phyloP scores from a whole-genome alignment of 2,797 vertebrate genomes.

The Alectoris magna region DNA sequence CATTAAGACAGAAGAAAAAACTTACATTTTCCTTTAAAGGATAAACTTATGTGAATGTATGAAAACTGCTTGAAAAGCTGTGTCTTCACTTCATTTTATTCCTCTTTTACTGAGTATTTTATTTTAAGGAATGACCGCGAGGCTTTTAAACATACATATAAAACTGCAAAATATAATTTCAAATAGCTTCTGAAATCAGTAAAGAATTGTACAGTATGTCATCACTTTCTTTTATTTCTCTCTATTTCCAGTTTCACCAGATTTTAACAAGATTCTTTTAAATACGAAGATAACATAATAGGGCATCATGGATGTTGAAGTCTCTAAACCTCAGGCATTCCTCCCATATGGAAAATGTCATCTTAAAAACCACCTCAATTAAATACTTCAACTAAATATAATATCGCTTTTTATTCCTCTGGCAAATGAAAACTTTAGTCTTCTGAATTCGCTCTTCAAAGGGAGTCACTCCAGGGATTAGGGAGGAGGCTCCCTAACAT shows the following conservation, averaged over 20 bases:
- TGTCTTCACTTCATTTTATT: not conserved
- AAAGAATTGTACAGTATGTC: conserved; percentile 30
- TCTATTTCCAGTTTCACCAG: conserved; percentile 17
- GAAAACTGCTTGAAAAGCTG: not conserved
- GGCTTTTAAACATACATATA: conserved; percentile 31
- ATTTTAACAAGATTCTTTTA: conserved; percentile 51
- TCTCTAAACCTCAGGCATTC: not conserved
- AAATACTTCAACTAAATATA: not conserved
- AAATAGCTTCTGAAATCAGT: conserved; percentile 28
- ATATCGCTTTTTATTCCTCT: not conserved
- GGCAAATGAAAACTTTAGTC: not conserved
- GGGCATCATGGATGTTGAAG: not conserved
- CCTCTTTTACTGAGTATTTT: not conserved
- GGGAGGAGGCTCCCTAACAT: not conserved
- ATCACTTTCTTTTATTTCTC: conserved; percentile 46
- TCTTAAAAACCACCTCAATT: not conserved
- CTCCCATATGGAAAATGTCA: not conserved
- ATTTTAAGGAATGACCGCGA: conserved; percentile 1
- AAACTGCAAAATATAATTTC: conserved; percentile 22
- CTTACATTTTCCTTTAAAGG: not conserved
- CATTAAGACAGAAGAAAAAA: not conserved
- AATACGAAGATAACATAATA: not conserved
- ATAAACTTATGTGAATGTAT: not conserved
- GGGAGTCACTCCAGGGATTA: not conserved
- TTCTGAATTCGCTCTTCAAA: not conserved